Evolutionary conservation across 2,113 vertebrate genomes (phyloP), one percentile per base, ranked within the genome.

Genomic region (Paralichthys olivaceus): DNA sequence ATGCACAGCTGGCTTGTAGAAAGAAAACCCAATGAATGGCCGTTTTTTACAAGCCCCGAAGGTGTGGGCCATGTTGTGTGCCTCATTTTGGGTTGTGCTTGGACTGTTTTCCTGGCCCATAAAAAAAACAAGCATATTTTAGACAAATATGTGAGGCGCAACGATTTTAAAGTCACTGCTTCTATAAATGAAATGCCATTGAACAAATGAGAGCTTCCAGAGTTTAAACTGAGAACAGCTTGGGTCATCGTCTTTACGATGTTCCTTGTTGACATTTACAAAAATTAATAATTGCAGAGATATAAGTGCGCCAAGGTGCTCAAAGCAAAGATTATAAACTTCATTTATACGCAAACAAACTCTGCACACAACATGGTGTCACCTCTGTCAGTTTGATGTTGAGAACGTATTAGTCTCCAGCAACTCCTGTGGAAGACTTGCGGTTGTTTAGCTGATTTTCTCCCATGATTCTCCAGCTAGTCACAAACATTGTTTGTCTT

Each of bases 61-160:
- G 61, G 77, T 72, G 71, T 26, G 15, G 13, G 14, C 7, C n/a
- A 53, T 69, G 75, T 72, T 63, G 61, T 72, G 62, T 72, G 60
- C 73, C 77, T 86, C 75, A 43, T 59, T 77, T 72, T 61, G 72
- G 77, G 37, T 62, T 72, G 67, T 63, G 55, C 54, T 83, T 59
- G 57, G 71, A 68, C 72, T 15, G 32, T 61, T 67, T 81, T 75
- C 60, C 60, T 68, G 75, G 55, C 69, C 55, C 14, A 59, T 81
- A 74, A 88, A 90, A 81, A 80, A 89, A 83, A 80, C 47, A 82
- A 55, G 32, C 40, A 59, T 19, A 70, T 72, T 75, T 34, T 72
- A 74, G 61, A 69, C 28, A 80, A 79, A 61, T 40, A 61, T 51
- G 47, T 71, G 47, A 75, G 20, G 49, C 49, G 14, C 22, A 45